Conservation (phyloP, 2,113 vertebrate genomes). For the Craseonycteris thonglongyai region DNA sequence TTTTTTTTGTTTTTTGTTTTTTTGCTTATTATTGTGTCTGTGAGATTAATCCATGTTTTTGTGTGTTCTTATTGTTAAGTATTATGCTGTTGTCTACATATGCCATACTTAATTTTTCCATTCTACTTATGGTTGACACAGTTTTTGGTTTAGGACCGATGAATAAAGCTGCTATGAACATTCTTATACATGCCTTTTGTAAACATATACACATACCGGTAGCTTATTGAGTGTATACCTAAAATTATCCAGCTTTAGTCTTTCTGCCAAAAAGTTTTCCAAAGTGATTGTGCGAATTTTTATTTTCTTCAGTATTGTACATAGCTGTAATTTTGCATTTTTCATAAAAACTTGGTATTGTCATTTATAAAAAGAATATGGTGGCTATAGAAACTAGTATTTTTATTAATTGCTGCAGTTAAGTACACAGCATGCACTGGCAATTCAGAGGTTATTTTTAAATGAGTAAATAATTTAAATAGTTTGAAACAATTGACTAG, state of each 20-base stretch:
- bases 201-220: background rate
- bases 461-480: conserved; percentile 28
- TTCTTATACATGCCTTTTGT: background rate
- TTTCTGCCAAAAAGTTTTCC: background rate
- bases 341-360: background rate
- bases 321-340: background rate
- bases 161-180: background rate
- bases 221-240: background rate
- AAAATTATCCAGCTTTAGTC: background rate
- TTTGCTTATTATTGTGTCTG: background rate
- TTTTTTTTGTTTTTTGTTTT: background rate
- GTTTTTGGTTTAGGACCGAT: background rate
- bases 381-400: background rate
- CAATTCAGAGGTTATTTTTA: background rate
- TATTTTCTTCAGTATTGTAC: background rate
- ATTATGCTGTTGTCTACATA: background rate
- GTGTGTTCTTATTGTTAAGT: background rate
- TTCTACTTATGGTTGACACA: background rate
- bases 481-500: background rate
- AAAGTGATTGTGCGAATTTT: background rate
- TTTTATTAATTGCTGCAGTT: background rate
- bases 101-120: background rate
- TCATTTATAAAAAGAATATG: background rate
- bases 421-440: background rate
- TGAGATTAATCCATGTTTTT: background rate